Evolutionary conservation across 1,140 invertebrate species (phyloP).

Genomic region (Drosophila melanogaster): DNA sequence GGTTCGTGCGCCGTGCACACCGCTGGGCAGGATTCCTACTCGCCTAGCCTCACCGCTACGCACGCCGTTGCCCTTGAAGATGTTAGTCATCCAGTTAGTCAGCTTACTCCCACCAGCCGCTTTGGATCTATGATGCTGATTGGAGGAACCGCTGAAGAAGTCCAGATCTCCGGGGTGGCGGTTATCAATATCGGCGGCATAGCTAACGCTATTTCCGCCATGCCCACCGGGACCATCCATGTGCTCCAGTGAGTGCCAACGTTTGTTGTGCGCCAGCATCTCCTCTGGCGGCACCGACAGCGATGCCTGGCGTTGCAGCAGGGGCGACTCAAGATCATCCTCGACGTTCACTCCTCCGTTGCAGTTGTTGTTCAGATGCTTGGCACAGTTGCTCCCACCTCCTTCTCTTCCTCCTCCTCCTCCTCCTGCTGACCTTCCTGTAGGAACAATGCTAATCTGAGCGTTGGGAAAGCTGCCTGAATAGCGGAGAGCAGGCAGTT

Average conservation of each 20-base stretch:
- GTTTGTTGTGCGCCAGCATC: constrained; percentile 86
- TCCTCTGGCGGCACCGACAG: constrained; percentile 85
- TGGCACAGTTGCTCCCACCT: constrained; percentile 61
- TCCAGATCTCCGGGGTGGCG: constrained; percentile 25
- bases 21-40: constrained; percentile 64
- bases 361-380: constrained; percentile 85
- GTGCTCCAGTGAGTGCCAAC: constrained; percentile 92
- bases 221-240: constrained; percentile 84
- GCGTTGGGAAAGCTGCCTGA: constrained; percentile 63
- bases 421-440: constrained; percentile 32
- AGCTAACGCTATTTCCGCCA: constrained; percentile 83
- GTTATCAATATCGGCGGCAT: constrained; percentile 73
- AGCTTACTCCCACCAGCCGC: constrained; percentile 40
- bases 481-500: constrained; percentile 57
- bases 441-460: constrained; percentile 64
- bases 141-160: constrained; percentile 14
- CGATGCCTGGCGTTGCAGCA: constrained; percentile 86
- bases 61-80: constrained; percentile 59
- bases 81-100: constrained; percentile 64
- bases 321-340: constrained; percentile 86
- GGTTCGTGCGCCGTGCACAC: constrained; percentile 62
- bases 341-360: constrained; percentile 81
- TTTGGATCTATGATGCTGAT: constrained; percentile 37
- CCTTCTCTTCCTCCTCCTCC: constrained; percentile 66
- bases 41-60: constrained; percentile 61